Conservation (phyloP, 92 coral and sea anemone genomes). For the Porites divaricata region DNA sequence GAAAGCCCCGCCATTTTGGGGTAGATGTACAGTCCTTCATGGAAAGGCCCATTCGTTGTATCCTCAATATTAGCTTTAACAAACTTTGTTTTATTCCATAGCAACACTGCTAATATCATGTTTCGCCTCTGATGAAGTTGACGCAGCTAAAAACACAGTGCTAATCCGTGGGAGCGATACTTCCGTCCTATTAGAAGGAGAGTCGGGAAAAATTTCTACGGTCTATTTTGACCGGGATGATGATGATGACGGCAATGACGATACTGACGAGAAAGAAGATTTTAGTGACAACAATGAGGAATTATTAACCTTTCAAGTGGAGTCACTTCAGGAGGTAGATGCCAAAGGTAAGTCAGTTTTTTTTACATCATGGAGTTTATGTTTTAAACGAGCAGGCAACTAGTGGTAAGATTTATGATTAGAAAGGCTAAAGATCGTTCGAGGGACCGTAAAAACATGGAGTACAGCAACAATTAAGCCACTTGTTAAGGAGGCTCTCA, state of each 20-base stretch:
- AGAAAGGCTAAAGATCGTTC: no score
- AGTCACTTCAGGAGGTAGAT: slow-evolving; percentile 10
- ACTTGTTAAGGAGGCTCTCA: no score
- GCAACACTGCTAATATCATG: slow-evolving; percentile 7
- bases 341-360: background rate
- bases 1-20: no score
- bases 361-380: background rate
- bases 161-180: slow-evolving; percentile 35
- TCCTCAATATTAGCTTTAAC: no score
- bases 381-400: no score
- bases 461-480: no score
- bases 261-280: slow-evolving; percentile 19
- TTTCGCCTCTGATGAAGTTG: slow-evolving; percentile 1
- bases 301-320: slow-evolving; percentile 24
- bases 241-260: slow-evolving; percentile 17
- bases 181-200: slow-evolving; percentile 21
- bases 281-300: slow-evolving; percentile 23
- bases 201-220: slow-evolving; percentile 21
- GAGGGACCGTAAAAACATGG: no score
- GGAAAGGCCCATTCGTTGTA: no score
- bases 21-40: no score
- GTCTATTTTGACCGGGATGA: slow-evolving; percentile 18
- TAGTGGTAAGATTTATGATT: no score
- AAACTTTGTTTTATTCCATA: background rate
- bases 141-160: slow-evolving; percentile 6